Evolutionary conservation across 2,113 vertebrate species (phyloP), one percentile per base, ranked within the genome.

Genomic region (Manacus vitellinus): DNA sequence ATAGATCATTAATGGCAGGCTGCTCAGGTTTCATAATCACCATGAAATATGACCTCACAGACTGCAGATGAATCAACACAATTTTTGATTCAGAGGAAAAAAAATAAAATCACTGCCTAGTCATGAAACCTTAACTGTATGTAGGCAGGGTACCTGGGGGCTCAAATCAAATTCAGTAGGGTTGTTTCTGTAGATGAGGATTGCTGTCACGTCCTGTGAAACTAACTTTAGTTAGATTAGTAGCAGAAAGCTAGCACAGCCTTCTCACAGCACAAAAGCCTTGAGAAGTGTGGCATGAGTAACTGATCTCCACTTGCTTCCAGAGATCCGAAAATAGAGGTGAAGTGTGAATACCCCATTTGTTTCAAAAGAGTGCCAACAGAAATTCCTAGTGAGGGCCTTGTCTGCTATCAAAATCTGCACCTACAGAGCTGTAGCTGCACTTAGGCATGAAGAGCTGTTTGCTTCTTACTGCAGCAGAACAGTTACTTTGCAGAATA

Each of bases 321-420:
- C 71, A 91, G 61, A 91, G 84, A 95, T 82, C 84, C 31, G 3
- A 96, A 97, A 96, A 96, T 92, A 96, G 94, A 95, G 70, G 46
- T 75, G 89, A 92, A 89, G 85, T 68, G 91, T 85, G 95, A 97
- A 94, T 84, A 94, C 75, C 80, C 80, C 86, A 85, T 94, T 96
- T 95, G 93, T 89, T 94, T 82, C 92, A 49, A 56, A 89, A 73
- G 6, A 5, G 58, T 94, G 85, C 74, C 96, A 94, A 93, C 37
- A 95, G 55, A 91, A 92, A 94, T 71, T 80, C 93, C 68, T 14
- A 35, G 43, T 2, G 20, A 65, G 63, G 88, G 72, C 88, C 85
- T 77, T 49, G 51, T 54, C 90, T 90, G 39, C 78, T 83, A 93
- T 28, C 59, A 84, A 59, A 88, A 80, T 39, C 39, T 25, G 73